A percentile compares a stretch with the other conserved stretches of the same genome.
These are phyloP conservation scores for Lampris megalopsis DNA, from an alignment of 2,113 vertebrate species.

Conservation along the genomic window DNA sequence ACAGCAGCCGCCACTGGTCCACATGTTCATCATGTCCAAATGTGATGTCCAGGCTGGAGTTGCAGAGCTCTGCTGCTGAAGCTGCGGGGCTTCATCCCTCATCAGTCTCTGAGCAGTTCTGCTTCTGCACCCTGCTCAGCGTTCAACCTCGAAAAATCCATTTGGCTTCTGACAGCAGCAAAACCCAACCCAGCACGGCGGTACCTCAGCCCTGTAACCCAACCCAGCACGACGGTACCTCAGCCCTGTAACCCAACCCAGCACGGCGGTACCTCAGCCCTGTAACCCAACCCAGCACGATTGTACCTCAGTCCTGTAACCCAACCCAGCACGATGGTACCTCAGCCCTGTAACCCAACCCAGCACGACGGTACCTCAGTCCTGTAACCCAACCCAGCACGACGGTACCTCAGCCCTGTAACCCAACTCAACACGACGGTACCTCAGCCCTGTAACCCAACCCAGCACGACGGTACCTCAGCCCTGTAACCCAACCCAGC, in stretches of 20 bases:
- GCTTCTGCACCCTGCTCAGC: background rate
- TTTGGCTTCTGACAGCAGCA: conserved; percentile 38
- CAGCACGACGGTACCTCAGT: conserved; percentile 35
- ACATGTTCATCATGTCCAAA: background rate
- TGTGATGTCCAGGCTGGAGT: conserved; percentile 27
- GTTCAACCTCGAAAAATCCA: conserved; percentile 27
- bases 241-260: conserved; percentile 18
- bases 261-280: conserved; percentile 31
- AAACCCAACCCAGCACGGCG: conserved; percentile 31
- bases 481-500: conserved; percentile 21
- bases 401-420: conserved; percentile 23
- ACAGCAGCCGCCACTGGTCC: too few relatives aligned
- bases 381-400: conserved; percentile 22
- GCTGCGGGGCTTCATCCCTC: conserved; percentile 15
- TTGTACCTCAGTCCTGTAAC: conserved; percentile 25
- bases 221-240: conserved; percentile 37
- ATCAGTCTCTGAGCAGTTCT: conserved; percentile 19
- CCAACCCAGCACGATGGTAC: conserved; percentile 28
- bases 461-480: conserved; percentile 35
- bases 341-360: conserved; percentile 25
- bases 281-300: conserved; percentile 25
- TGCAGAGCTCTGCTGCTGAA: conserved; percentile 15
- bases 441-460: conserved; percentile 23
- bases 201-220: conserved; percentile 23
- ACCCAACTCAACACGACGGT: conserved; percentile 31